Percentiles rank a stretch among this genome's conserved stretches.
Evolutionary conservation across 2,113 vertebrate genomes (phyloP).

Genomic region (Synchiropus splendidus): DNA sequence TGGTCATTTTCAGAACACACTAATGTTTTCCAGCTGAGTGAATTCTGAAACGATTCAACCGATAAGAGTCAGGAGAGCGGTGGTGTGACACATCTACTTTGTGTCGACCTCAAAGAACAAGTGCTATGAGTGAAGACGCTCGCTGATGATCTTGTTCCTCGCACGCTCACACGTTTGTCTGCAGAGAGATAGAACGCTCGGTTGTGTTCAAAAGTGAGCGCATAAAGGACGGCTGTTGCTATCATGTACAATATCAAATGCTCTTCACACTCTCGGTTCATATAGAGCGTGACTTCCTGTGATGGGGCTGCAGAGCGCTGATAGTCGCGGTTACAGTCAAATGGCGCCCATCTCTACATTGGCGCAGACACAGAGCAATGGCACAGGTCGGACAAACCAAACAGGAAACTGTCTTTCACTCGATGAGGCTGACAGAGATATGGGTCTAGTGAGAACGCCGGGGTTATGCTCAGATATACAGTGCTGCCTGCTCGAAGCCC

Average conservation of each 20-base stretch:
- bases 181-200: too few relatives aligned
- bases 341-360: slow-evolving; percentile 37
- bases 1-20: too few relatives aligned
- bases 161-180: too few relatives aligned
- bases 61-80: too few relatives aligned
- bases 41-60: too few relatives aligned
- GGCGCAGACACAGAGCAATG: slow-evolving; percentile 18
- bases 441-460: slow-evolving; percentile 20
- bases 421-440: slow-evolving; percentile 46
- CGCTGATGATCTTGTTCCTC: too few relatives aligned
- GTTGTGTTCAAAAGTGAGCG: too few relatives aligned
- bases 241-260: neutral
- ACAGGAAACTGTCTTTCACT: slow-evolving; percentile 53
- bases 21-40: too few relatives aligned
- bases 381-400: slow-evolving; percentile 54
- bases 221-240: too few relatives aligned
- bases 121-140: too few relatives aligned
- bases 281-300: slow-evolving; percentile 76
- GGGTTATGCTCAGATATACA: slow-evolving; percentile 48
- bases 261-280: neutral
- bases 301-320: slow-evolving; percentile 48
- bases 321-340: slow-evolving; percentile 43
- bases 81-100: too few relatives aligned
- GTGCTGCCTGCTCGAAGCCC: slow-evolving; percentile 26
- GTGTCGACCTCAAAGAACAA: too few relatives aligned